phyloP scores from a whole-genome alignment of 2,797 vertebrate genomes.

The Enteromius thamalakanensis region DNA sequence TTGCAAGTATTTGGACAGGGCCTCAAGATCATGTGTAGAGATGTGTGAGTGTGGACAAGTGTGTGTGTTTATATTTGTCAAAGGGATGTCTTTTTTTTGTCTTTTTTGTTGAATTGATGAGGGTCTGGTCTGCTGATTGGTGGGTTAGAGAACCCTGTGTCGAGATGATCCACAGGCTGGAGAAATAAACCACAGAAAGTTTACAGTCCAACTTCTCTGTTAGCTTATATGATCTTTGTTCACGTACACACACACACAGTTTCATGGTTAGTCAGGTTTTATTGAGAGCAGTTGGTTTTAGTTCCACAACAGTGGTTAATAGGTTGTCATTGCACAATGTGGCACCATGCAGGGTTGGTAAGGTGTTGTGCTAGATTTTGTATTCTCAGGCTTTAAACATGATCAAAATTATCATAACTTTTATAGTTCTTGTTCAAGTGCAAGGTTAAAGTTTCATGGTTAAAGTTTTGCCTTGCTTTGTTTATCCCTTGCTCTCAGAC shows the following conservation, averaged over 20 bases:
- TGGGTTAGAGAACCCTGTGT: constrained; percentile 48
- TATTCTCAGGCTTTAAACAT: background rate
- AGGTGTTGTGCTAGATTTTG: background rate
- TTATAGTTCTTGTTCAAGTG: background rate
- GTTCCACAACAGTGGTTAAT: background rate
- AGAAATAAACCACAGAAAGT: constrained; percentile 80
- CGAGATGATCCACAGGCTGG: constrained; percentile 79
- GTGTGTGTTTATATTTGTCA: constrained; percentile 66
- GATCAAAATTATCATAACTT: background rate
- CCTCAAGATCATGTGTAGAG: constrained; percentile 16
- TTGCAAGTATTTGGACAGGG: constrained; percentile 33
- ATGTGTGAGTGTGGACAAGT: constrained; percentile 1
- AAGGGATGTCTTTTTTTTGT: constrained; percentile 70
- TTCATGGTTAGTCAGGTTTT: background rate
- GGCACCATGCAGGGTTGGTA: background rate
- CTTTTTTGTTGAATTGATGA: constrained; percentile 39
- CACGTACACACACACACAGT: background rate
- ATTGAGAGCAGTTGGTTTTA: background rate
- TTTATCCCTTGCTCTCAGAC: background rate
- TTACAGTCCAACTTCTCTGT: constrained; percentile 70
- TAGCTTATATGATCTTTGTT: constrained; percentile 33
- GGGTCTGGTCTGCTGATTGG: constrained; percentile 55
- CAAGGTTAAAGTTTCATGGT: background rate
- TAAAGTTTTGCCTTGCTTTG: background rate
- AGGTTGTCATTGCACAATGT: background rate